Conservation (phyloP, 2,113 vertebrate species). For the Eptesicus fuscus region DNA sequence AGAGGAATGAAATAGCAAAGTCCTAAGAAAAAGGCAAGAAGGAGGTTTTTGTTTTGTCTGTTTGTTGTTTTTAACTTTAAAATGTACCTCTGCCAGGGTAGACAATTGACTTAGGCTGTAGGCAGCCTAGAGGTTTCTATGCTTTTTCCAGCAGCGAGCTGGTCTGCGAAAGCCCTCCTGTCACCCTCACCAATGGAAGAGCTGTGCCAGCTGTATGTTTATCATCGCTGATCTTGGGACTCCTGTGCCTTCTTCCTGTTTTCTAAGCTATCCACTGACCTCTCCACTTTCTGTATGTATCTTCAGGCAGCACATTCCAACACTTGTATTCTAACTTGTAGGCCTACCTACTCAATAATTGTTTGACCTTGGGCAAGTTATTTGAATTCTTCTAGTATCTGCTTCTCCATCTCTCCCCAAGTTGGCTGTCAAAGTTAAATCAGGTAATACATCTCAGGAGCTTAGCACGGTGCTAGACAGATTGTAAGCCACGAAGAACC, state of each 20-base stretch:
- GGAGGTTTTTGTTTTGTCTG: not conserved
- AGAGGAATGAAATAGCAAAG: not conserved
- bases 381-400: not conserved
- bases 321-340: not conserved
- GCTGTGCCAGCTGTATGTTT: not conserved
- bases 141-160: not conserved
- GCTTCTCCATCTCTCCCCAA: not conserved
- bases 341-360: not conserved
- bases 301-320: not conserved
- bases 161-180: not conserved
- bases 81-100: not conserved
- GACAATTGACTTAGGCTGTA: not conserved
- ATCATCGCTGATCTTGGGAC: too few relatives aligned
- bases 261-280: not conserved
- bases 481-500: not conserved
- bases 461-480: not conserved
- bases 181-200: not conserved
- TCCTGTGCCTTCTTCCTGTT: not conserved
- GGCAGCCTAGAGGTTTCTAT: not conserved
- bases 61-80: not conserved
- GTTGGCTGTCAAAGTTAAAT: not conserved
- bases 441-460: not conserved
- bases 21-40: not conserved
- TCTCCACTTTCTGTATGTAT: not conserved
- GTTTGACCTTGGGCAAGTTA: not conserved